These are phyloP conservation scores for Centrocercus urophasianus DNA, from an alignment of 2,113 vertebrate genomes.

Conservation along the genomic window DNA sequence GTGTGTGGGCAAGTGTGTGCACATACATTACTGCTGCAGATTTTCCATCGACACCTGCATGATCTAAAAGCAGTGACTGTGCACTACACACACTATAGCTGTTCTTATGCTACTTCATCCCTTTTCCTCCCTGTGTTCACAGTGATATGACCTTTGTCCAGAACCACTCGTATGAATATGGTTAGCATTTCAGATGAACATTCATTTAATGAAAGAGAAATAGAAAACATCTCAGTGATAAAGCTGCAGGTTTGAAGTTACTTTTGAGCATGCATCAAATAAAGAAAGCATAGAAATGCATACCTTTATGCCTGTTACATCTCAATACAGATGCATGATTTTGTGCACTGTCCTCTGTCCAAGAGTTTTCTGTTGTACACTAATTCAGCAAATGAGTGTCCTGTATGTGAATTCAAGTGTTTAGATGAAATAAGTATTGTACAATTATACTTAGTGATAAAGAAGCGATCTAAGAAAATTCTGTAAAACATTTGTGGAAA, in stretches of 20 bases:
- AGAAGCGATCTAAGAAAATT: not conserved
- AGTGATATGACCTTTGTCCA: not conserved
- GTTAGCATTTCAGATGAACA: not conserved
- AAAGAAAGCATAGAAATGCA: not conserved
- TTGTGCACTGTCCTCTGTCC: not conserved
- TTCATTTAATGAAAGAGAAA: not conserved
- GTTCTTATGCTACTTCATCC: not conserved
- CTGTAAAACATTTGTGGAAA: not conserved
- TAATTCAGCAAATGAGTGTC: not conserved
- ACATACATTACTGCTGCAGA: not conserved
- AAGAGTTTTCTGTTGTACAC: not conserved
- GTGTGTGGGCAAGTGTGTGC: not conserved
- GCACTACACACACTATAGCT: not conserved
- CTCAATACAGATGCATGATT: not conserved
- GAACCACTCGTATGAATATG: accelerated
- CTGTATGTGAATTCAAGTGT: not conserved
- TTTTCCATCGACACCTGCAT: not conserved
- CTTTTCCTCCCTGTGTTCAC: not conserved
- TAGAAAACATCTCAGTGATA: not conserved
- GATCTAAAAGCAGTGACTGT: not conserved
- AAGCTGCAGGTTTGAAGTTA: not conserved
- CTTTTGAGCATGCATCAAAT: not conserved
- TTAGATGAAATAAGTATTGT: not conserved
- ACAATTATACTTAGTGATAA: not conserved
- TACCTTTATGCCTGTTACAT: not conserved